Evolutionary conservation across 1,140 invertebrate species (phyloP), one percentile per base, ranked within the genome.

Genomic region (Luehdorfia chinensis): DNA sequence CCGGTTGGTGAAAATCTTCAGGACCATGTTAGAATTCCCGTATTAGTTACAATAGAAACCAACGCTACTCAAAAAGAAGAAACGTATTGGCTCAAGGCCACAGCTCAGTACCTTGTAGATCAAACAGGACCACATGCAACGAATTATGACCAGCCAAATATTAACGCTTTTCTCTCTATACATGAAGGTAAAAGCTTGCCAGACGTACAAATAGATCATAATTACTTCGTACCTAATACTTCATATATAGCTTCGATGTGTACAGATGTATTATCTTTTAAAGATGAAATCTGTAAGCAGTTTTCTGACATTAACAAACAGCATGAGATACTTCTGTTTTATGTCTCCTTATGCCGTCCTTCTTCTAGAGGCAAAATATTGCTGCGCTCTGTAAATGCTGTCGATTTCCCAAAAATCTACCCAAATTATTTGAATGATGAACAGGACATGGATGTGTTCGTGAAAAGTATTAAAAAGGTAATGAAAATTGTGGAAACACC

Each of bases 1-100:
- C 91, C 89, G 2, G 93, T 94, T 2, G 93, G 93, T 1, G 88
- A 90, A 50, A 94, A 94, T 71, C 69, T 94, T 0, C 92, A 93
- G 81, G 94, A 95, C 71, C 94, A 95, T 55, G 85, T 93, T 5
- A 90, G 90, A 9, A 93, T 92, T 51, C 86, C 91, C 1, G 91
- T 93, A 3, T 76, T 92, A 18, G 87, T 88, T 0, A 92, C 91
- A 37, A 57, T 90, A 13, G 79, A 91, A 12, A 89, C 87, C 21
- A 84, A 87, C 18, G 87, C 88, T 9, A 69, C 75, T 9, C 9
- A 50, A n/a, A 65, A 58, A 46, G 56, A 56, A 45, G 66, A 68
- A 61, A 25, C 47, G 53, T 64, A 56, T 58, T 69, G 78, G 80
- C 41, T 55, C 8, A 71, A 81, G 74, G 76, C 84, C 43, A 62